Base-by-base conservation (phyloP, 2,797 vertebrate species). In the Apodemus agrarius region DNA sequence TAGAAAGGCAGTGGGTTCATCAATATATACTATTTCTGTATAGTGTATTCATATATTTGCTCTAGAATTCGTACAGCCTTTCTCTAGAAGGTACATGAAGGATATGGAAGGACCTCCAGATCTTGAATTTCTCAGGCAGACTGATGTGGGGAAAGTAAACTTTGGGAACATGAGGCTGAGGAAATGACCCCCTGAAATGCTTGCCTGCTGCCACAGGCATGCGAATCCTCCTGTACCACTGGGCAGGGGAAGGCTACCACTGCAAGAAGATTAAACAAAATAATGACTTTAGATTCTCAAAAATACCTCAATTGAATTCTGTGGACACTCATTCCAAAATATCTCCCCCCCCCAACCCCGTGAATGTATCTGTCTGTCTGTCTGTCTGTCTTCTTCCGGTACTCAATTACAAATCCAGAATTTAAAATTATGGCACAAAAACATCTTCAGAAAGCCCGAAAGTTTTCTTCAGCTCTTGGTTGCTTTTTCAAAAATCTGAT, bases 381-480 rank as follows among this genome's bases (percentile, higher is more conserved):
- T 21, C 34, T 37, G n/a, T 37, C 34, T 43, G 21, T 75, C 74
- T 75, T 26, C 74, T 75, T 29, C 43, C 26, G 2, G 22, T 83
- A 26, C 43, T 93, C 76, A 91, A 65, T 89, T 91, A 57, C 24
- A 37, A 21, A 83, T 5, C n/a, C 40, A 52, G 89, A 78, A 67
- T 94, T 91, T 89, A 95, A 59, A 96, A 87, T 84, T 69, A n/a
- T 57, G 24, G 61, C 49, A 91, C 65, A 91, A 49, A 89, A 83
- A 67, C 4, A 13, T 24, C 95, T 93, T 91, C 69, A 69, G 49
- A 88, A 89, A 89, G 16, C 61, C 90, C 6, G 59, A 67, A 89
- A 3, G 1, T 67, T 78, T 88, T 8, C 37, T 74, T 88, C 54
- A 65, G 11, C 31, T 37, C 76, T 80, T n/a, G 22, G 29, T 86